phyloP scores from a whole-genome alignment of 2,797 vertebrate species.

The Anabas testudineus region DNA sequence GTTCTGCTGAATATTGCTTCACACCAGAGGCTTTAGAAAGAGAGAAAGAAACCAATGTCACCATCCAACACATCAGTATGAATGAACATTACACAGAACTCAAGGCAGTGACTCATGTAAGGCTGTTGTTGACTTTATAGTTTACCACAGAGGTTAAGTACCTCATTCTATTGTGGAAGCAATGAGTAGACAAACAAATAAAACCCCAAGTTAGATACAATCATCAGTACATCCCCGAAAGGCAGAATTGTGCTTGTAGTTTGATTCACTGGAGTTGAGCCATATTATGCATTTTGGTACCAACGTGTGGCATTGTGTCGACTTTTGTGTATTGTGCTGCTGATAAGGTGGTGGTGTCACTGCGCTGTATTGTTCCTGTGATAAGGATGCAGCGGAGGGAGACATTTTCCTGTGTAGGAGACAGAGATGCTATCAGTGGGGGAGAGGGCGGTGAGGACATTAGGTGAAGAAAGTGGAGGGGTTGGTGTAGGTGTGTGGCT shows the following conservation, averaged over 20 bases:
- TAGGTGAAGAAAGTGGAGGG: conserved; percentile 14
- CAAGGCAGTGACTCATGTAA: background rate
- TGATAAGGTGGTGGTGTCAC: conserved; percentile 59
- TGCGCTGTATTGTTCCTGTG: conserved; percentile 55
- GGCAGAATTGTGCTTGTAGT: conserved; percentile 1
- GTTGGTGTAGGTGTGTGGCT: conserved; percentile 35
- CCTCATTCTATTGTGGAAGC: background rate
- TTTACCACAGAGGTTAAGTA: conserved; percentile 30
- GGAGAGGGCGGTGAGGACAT: conserved; percentile 15
- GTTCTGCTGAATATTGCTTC: background rate
- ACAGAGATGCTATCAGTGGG: conserved; percentile 58
- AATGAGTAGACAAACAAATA: conserved; percentile 22
- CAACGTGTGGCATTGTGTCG: conserved; percentile 41
- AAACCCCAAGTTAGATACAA: conserved; percentile 2
- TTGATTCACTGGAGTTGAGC: conserved; percentile 39
- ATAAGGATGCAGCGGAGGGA: conserved; percentile 61
- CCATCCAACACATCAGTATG: background rate
- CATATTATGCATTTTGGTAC: conserved; percentile 17
- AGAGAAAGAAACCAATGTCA: background rate
- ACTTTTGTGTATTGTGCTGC: conserved; percentile 36
- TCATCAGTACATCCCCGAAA: conserved; percentile 22
- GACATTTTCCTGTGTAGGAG: conserved; percentile 47
- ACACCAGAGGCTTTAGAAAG: background rate
- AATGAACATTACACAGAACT: background rate
- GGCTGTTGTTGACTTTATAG: conserved; percentile 21